A percentile compares a stretch with the other conserved stretches of the same genome.
Evolutionary conservation across 2,113 vertebrate species (phyloP).

Genomic region (Varanus salvator): DNA sequence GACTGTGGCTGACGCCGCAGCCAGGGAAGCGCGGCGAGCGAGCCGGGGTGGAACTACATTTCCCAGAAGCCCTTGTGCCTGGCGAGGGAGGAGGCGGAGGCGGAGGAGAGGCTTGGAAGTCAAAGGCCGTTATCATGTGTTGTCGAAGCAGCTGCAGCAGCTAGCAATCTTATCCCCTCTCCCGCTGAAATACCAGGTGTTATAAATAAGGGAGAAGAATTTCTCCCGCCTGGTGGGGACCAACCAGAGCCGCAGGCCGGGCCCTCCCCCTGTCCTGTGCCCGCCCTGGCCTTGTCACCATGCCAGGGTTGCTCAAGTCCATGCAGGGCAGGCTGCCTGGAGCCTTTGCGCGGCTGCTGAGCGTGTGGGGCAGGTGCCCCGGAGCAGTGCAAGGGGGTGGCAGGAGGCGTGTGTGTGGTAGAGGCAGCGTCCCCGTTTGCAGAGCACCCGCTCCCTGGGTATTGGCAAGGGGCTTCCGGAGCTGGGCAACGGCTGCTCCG

Average conservation of each 20-base stretch:
- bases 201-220: slow-evolving; percentile 47
- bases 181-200: slow-evolving; percentile 5
- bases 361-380: neutral
- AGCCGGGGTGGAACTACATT: neutral
- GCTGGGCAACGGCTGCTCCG: slow-evolving; percentile 10
- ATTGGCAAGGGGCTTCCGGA: slow-evolving; percentile 38
- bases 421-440: neutral
- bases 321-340: neutral
- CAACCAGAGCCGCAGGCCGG: slow-evolving; percentile 24
- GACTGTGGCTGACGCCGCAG: too few relatives aligned
- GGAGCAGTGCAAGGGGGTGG: neutral
- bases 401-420: neutral
- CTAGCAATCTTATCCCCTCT: neutral
- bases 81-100: neutral
- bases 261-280: neutral
- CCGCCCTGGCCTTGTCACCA: neutral
- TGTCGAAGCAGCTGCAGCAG: neutral
- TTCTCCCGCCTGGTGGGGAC: neutral
- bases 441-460: neutral
- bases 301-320: slow-evolving; percentile 11
- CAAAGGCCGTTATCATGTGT: neutral
- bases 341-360: neutral
- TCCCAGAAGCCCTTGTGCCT: neutral
- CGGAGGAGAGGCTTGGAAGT: neutral
- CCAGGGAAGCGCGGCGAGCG: neutral